Evolutionary conservation across 2,113 vertebrate species (phyloP).

Genomic region (Chaenocephalus aceratus): DNA sequence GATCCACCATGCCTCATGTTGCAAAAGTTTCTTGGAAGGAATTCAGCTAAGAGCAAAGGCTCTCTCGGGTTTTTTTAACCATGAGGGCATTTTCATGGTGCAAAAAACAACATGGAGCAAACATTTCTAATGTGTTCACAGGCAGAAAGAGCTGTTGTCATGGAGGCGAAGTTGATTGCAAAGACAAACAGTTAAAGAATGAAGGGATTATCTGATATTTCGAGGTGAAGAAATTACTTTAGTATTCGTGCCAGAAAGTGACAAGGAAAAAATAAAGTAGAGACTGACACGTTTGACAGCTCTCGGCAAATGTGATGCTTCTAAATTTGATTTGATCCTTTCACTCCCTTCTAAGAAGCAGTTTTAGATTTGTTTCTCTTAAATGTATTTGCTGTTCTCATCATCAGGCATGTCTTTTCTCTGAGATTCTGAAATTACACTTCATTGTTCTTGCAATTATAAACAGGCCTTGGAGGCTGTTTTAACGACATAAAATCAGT

Average conservation of each 20-base stretch:
- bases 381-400: conserved; percentile 6
- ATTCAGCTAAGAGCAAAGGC: neutral
- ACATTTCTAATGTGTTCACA: neutral
- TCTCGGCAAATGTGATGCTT: neutral
- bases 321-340: too few species aligned
- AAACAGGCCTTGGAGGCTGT: neutral
- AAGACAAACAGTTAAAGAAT: conserved; percentile 3
- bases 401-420: neutral
- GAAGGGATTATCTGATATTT: neutral
- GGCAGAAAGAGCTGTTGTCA: conserved; percentile 2
- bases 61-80: too few species aligned
- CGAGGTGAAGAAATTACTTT: conserved; percentile 30
- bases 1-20: neutral
- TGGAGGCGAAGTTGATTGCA: neutral
- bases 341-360: conserved; percentile 17
- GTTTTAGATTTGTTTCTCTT: neutral
- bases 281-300: conserved; percentile 49
- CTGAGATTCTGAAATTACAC: neutral
- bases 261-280: neutral
- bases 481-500: neutral
- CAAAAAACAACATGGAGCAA: neutral
- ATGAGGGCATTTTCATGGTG: neutral
- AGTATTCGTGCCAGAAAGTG: conserved; percentile 15
- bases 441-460: neutral
- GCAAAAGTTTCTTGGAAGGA: conserved; percentile 1